Evolutionary conservation across 1,140 invertebrate genomes (phyloP), one percentile per base, ranked within the genome.

Genomic region (Aporrectodea caliginosa): DNA sequence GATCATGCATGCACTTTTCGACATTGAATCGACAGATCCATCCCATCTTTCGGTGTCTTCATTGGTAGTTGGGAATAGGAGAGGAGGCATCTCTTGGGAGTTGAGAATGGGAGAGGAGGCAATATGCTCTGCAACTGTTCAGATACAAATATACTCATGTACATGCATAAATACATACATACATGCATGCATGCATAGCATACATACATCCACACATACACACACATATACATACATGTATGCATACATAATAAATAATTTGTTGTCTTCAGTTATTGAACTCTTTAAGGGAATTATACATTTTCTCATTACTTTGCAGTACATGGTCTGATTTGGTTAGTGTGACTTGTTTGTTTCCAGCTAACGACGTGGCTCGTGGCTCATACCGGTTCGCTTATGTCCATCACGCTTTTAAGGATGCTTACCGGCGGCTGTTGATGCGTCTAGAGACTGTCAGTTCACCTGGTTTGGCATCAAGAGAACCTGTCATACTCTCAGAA

Each of bases 351-450:
- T n/a, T 12, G 0, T 27, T 16, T 58, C 2, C 75, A 76, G 75
- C 22, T 35, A 76, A 76, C 29, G 75, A 76, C 31, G 75, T 76
- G 16, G 75, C 75, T 1, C 1, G 75, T 22, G 75, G 75, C 0
- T 76, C 75, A 1, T 76, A 76, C 43, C 34, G 75, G 31, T 76
- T 76, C 34, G 33, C 35, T 30, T 43, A 30, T 34, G 75, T 76
- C 27, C 75, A 43, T 2, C 22, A 29, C 1, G 75, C 75, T 12
- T 76, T 76, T 43, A 43, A 35, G n/a, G 35, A 76, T 29, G 75
- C 75, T 27, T 58, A 43, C 16, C 22, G 22, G 2, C 33, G 43
- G n/a, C 29, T 76, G 29, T 29, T 27, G 27, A 27, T 58, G 1
- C 35, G 32, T 31, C 33, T 72, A 29, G n/a, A 72, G 70, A 22